Evolutionary conservation across 2,113 vertebrate species (phyloP).

Genomic region (Lepidothrix coronata): DNA sequence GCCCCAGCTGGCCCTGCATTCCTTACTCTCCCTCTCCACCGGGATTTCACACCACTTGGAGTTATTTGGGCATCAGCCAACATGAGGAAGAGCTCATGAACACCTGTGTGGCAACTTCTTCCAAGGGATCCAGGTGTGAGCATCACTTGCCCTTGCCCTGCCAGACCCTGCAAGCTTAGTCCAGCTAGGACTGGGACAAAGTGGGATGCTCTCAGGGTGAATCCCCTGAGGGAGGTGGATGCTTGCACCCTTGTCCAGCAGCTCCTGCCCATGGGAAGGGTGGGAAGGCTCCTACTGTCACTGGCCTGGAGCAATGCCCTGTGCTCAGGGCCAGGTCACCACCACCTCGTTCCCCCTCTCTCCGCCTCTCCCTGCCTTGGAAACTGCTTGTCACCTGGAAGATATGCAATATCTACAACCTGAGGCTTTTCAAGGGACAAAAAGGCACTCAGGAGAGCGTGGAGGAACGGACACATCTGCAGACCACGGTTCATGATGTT

Average conservation of each 20-base stretch:
- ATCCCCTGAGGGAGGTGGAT: not conserved
- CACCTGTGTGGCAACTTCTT: accelerated
- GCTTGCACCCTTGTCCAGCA: not conserved
- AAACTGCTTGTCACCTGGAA: not conserved
- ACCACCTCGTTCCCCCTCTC: not conserved
- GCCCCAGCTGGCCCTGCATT: not conserved
- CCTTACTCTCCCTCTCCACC: not conserved
- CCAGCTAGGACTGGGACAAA: not conserved
- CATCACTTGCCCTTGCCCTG: not conserved
- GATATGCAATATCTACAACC: not conserved
- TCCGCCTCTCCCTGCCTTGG: not conserved
- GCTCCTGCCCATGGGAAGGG: not conserved
- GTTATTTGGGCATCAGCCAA: not conserved
- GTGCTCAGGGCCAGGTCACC: not conserved
- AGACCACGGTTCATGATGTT: accelerated
- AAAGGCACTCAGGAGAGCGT: accelerated
- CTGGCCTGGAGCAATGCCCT: accelerated
- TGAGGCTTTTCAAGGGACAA: not conserved
- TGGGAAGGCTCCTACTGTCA: not conserved
- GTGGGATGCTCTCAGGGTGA: not conserved
- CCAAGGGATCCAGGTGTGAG: accelerated
- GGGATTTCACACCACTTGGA: not conserved
- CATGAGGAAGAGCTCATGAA: not conserved
- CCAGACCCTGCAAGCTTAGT: not conserved
- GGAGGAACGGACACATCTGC: not conserved